Evolutionary conservation across 2,888 invertebrate species (phyloP).

Genomic region (Chorisops tibialis): DNA sequence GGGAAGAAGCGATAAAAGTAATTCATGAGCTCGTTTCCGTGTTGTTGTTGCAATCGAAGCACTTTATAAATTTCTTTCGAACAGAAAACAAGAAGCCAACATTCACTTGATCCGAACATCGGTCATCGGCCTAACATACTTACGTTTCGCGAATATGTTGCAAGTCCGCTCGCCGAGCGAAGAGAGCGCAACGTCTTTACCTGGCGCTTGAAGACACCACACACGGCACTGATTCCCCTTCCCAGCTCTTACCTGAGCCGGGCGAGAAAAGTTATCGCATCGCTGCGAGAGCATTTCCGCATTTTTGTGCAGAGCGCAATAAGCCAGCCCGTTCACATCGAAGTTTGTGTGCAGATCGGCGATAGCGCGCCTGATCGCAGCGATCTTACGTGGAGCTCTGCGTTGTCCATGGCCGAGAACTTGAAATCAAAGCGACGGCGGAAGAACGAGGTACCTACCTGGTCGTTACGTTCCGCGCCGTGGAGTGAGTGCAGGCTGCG

Average conservation of each 20-base stretch:
- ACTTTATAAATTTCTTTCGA: constrained; percentile 9
- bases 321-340: constrained; percentile 11
- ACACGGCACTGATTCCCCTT: too few species aligned
- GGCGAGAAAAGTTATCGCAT: constrained; percentile 9
- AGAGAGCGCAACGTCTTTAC: too few species aligned
- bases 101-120: constrained; percentile 36
- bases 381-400: constrained; percentile 8
- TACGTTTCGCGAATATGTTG: constrained; percentile 38
- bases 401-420: constrained; percentile 28
- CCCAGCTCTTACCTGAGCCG: too few species aligned
- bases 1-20: neutral
- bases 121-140: constrained; percentile 53
- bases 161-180: neutral
- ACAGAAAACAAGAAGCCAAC: constrained; percentile 18
- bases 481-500: neutral
- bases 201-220: too few species aligned
- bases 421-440: constrained; percentile 15
- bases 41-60: neutral
- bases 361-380: neutral
- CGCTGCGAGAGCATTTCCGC: constrained; percentile 16
- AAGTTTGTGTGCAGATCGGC: constrained; percentile 9
- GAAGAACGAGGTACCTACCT: neutral
- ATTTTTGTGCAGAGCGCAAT: constrained; percentile 4
- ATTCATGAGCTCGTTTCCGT: neutral
- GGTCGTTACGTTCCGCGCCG: neutral